Conservation (phyloP, 2,888 invertebrate genomes). For the Machimus atricapillus region DNA sequence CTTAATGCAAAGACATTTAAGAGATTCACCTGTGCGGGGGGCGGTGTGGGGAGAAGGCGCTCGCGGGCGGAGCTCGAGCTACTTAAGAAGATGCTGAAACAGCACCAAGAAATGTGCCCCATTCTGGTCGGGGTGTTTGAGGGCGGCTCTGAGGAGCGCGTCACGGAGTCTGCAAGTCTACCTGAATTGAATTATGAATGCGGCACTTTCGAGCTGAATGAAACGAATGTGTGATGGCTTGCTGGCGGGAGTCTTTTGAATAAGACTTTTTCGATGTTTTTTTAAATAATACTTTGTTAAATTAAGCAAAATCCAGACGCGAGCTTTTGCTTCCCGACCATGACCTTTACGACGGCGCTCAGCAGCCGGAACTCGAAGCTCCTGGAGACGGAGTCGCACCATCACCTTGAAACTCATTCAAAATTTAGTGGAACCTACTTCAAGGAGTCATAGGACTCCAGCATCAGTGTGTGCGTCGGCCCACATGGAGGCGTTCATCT, state of each 20-base stretch:
- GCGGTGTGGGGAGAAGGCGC: not conserved
- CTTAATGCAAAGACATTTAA: not conserved
- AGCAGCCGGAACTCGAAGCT: constrained; percentile 9
- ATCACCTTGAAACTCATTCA: constrained; percentile 29
- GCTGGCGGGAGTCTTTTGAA: not conserved
- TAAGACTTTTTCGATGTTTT: not conserved
- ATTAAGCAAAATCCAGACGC: not conserved
- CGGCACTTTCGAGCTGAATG: constrained; percentile 9
- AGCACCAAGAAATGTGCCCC: not conserved
- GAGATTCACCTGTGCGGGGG: not conserved
- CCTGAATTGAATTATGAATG: constrained; percentile 17
- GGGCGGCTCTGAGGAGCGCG: not conserved
- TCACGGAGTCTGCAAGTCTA: not conserved
- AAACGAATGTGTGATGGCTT: not conserved
- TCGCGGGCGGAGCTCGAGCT: not conserved
- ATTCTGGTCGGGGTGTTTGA: not conserved
- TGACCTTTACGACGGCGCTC: constrained; percentile 30
- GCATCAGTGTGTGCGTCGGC: not conserved
- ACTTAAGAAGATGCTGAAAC: not conserved
- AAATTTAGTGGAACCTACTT: constrained; percentile 7
- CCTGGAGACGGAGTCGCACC: constrained; percentile 5
- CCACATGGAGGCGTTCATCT: not conserved
- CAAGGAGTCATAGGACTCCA: not conserved
- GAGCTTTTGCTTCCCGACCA: constrained; percentile 21
- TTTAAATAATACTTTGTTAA: constrained; percentile 8